phyloP scores from a whole-genome alignment of 2,888 invertebrate genomes.

The Lutraria lutraria region DNA sequence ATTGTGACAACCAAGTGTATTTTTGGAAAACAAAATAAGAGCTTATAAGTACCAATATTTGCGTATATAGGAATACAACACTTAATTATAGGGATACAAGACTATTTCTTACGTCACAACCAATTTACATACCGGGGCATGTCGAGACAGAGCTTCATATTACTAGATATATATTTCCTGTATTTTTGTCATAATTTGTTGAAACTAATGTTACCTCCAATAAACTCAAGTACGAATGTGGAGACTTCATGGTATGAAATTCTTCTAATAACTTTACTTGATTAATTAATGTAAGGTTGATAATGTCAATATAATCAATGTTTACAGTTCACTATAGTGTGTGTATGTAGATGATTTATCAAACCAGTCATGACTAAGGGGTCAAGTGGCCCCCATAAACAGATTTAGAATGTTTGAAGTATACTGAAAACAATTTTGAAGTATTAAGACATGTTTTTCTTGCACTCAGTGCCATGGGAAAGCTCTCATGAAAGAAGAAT shows the following conservation, averaged over 20 bases:
- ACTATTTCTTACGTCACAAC: neutral
- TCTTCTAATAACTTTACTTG: conserved; percentile 1
- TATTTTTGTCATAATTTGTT: conserved; percentile 14
- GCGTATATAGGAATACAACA: neutral
- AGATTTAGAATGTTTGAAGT: conserved; percentile 13
- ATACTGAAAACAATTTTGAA: neutral
- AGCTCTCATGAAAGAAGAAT: neutral
- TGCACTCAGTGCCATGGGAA: conserved; percentile 7
- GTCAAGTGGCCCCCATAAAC: conserved; percentile 9
- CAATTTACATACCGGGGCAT: conserved; percentile 17
- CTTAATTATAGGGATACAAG: conserved; percentile 5
- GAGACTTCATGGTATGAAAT: neutral
- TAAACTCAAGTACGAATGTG: neutral
- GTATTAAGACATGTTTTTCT: neutral
- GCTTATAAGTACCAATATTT: conserved; percentile 8
- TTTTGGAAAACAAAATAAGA: conserved; percentile 6
- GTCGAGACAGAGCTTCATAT: conserved; percentile 34
- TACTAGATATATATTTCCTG: conserved; percentile 40
- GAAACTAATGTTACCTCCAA: neutral
- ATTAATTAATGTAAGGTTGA: neutral
- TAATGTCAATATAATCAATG: conserved; percentile 10
- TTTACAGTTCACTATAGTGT: neutral
- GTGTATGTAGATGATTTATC: neutral
- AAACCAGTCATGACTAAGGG: neutral
- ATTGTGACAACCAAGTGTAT: conserved; percentile 10